Percentiles rank a stretch among this genome's conserved stretches.
Evolutionary conservation across 64 coral and sea anemone genomes (phyloP).

Genomic region (Astreopora myriophthalma): DNA sequence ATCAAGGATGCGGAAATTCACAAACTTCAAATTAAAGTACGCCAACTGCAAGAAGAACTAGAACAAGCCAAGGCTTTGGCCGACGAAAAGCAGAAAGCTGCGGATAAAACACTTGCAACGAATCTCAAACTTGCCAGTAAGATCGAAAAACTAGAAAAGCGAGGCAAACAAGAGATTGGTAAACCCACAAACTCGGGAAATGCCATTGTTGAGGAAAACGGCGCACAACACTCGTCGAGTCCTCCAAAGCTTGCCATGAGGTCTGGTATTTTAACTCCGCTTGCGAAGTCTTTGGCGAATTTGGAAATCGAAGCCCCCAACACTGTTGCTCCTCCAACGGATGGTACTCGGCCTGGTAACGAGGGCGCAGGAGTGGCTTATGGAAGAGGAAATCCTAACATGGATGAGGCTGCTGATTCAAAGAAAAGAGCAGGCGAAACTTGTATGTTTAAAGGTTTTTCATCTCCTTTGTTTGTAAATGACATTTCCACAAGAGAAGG

Average conservation of each 20-base stretch:
- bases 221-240: not conserved
- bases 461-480: too few relatives aligned
- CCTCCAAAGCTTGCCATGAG: not conserved
- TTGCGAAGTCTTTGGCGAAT: conserved; percentile 68
- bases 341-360: not conserved
- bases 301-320: conserved; percentile 54
- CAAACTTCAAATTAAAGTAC: not conserved
- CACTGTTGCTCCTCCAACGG: not conserved
- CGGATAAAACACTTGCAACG: conserved; percentile 6
- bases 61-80: not conserved
- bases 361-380: not conserved
- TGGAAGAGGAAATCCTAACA: not conserved
- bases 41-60: not conserved
- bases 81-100: conserved; percentile 34
- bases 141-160: conserved; percentile 23
- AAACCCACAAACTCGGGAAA: not conserved
- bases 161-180: conserved; percentile 1
- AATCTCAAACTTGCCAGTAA: conserved; percentile 42
- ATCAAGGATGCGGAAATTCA: not conserved
- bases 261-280: conserved; percentile 35
- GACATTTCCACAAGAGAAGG: too few relatives aligned
- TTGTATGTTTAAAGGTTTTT: not conserved
- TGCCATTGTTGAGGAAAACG: not conserved
- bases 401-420: not conserved
- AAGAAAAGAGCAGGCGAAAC: conserved; percentile 19